Evolutionary conservation across 2,113 vertebrate species (phyloP), one percentile per base, ranked within the genome.

Genomic region (Ictalurus punctatus): DNA sequence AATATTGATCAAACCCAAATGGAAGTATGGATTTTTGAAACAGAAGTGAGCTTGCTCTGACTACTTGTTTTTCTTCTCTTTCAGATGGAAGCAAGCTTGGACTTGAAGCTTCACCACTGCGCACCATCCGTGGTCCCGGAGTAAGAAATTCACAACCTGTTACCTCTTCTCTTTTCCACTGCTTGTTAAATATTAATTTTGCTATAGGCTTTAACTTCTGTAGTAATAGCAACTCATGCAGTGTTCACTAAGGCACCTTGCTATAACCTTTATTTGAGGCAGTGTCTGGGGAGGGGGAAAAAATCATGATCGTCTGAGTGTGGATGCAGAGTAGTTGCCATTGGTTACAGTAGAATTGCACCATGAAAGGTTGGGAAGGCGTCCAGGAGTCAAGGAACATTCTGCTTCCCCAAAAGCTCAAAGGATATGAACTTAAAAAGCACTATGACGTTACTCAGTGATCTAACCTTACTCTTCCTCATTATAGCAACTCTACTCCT

Each of bases 121-220:
- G 93, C 44, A 96, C 95, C 6, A 94, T 95, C 0, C 93, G 48
- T 89, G 98, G 97, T 83, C 97, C 96, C 0, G 95, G 94, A 94
- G 98, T 99, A 95, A 98, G 97, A 96, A 71, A 58, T 23, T 88
- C 83, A 34, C 6, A 73, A 79, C 61, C 16, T 2, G 30, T 48
- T 80, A 40, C 27, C n/a, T 37, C 73, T 40, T 58, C 58, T 40
- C 54, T 54, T 71, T 58, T 84, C 34, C 9, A 37, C 34, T 25
- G 40, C n/a, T 86, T 4, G 30, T 86, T 27, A 83, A 86, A 48
- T 56, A 78, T 61, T 40, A 71, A 52, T 58, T 74, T 81, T 73
- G 37, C 52, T 30, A 16, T 19, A 79, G 74, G 30, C 44, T 34
- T 44, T 63, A 27, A 65, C 17, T n/a, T 54, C 17, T 67, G 14